Base-by-base conservation (phyloP, 1,140 invertebrate species). In the Pogonomyrmex californicus region DNA sequence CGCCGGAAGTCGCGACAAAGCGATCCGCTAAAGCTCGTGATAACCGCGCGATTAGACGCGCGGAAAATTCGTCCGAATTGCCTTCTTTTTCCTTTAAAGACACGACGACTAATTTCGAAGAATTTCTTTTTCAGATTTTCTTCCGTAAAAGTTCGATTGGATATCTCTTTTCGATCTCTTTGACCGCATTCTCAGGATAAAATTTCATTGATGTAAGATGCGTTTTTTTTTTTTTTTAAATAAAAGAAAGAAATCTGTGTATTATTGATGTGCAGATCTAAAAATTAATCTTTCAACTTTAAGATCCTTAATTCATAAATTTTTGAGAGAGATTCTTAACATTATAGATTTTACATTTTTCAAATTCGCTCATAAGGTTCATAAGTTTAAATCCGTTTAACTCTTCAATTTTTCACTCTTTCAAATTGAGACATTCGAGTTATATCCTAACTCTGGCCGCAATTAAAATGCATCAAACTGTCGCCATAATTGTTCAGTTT, bases 1-100 rank as follows among this genome's bases (percentile, higher is more conserved):
- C 51, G 30, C 41, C 41, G 54, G 79, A 82, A 71, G 38, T 56
- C 33, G 14, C 47, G 30, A 75, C 68, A 36, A 83, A 83, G 79
- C 54, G 17, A 41, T 23, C 23, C 44, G 54, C 30, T 58, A 38
- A 41, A 12, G 51, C 38, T 36, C 51, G 49, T 49, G 70, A 30
- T 58, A 51, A 70, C 51, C 62, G 36, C 62, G 36, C 36, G 62
- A 5, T 23, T 65, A 36, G 66, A 44, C 78, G 47, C 63, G 65
- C 49, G 14, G 60, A 38, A 82, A 73, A 56, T 56, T 12, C n/a
- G 30, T 1, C 36, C 30, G 47, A 71, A 36, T 17, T 86, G 75
- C 86, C 83, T 88, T 58, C 68, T 77, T 63, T 17, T 49, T 36
- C 30, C 2, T 36, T 63, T 33, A 47, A 23, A 5, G 4, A 75